Evolutionary conservation across 2,797 vertebrate species (phyloP).

Genomic region (Odontamblyopus rebecca): DNA sequence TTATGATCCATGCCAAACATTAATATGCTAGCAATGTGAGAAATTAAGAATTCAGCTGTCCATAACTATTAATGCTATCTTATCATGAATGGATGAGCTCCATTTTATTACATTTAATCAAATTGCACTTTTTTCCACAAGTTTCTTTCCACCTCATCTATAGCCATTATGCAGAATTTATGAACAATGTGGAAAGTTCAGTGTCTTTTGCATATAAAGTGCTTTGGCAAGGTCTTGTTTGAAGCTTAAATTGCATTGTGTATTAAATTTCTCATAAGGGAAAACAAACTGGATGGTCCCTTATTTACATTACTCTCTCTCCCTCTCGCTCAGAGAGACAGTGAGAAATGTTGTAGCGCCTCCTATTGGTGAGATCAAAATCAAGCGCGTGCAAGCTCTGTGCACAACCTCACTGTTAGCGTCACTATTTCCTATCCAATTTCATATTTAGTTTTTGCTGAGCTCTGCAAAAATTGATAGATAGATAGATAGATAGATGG

Average conservation of each 20-base stretch:
- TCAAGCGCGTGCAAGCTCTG: not conserved
- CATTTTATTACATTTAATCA: conserved; percentile 79
- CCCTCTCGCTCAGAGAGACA: not conserved
- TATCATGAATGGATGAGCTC: conserved; percentile 72
- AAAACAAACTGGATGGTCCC: conserved; percentile 21
- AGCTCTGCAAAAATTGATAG: too few species aligned
- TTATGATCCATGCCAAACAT: conserved; percentile 72
- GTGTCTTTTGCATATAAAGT: conserved; percentile 39
- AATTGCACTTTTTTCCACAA: conserved; percentile 63
- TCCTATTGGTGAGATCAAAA: conserved; percentile 62
- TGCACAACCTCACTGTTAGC: too few species aligned
- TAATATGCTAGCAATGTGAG: conserved; percentile 69
- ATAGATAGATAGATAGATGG: too few species aligned
- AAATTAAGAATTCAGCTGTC: conserved; percentile 78
- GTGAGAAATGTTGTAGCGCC: conserved; percentile 76
- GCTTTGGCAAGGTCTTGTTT: conserved; percentile 1
- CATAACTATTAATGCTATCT: conserved; percentile 77
- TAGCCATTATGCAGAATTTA: conserved; percentile 30
- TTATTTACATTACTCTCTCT: conserved; percentile 24
- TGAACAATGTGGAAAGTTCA: conserved; percentile 56
- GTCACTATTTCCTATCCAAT: too few species aligned
- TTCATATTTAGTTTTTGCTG: too few species aligned
- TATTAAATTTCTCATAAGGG: conserved; percentile 9
- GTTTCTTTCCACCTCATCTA: conserved; percentile 52
- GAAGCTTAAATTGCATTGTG: not conserved